phyloP scores from a whole-genome alignment of 2,797 vertebrate species.

The Girardinus metallicus region DNA sequence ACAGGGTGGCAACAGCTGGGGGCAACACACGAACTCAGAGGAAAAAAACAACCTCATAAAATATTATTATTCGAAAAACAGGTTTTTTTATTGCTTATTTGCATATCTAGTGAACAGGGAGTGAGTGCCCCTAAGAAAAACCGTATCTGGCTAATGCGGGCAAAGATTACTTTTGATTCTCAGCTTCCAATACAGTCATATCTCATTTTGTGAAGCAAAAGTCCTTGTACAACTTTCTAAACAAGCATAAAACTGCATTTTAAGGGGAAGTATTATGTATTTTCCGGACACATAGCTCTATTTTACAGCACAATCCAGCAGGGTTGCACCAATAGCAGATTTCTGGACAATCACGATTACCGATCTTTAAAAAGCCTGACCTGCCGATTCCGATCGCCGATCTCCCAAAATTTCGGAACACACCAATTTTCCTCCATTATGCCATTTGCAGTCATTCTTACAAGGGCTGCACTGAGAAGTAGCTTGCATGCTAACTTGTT shows the following conservation, averaged over 20 bases:
- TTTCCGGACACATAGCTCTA: too few species aligned
- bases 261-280: too few species aligned
- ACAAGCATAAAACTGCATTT: neutral
- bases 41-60: accelerated
- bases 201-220: neutral
- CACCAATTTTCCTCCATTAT: neutral
- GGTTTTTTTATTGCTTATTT: neutral
- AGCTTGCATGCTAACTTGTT: neutral
- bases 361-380: too few species aligned
- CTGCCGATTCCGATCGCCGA: too few species aligned
- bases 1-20: neutral
- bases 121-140: neutral
- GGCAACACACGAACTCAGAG: neutral
- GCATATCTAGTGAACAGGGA: neutral
- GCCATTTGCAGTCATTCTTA: neutral
- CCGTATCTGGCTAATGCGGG: too few species aligned
- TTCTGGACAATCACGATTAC: too few species aligned
- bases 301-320: too few species aligned
- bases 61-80: neutral
- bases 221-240: neutral
- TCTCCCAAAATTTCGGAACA: neutral
- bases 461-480: neutral
- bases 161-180: neutral
- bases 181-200: neutral
- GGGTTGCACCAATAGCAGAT: too few species aligned